Conservation (phyloP, 2,797 vertebrate species). For the Lacerta agilis region DNA sequence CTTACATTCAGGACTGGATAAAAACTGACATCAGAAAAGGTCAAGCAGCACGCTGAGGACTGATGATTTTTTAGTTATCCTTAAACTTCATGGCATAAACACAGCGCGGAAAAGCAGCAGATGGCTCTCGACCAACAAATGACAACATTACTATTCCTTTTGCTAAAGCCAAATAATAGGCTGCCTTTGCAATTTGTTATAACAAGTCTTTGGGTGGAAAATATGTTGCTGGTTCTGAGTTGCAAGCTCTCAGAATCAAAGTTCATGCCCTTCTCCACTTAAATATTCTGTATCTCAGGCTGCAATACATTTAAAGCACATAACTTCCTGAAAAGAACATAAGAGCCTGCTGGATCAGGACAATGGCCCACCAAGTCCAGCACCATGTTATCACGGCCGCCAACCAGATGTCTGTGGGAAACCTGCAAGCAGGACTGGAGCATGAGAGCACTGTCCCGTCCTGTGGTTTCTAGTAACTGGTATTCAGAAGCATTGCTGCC, state of each 20-base stretch:
- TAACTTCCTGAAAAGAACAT: no score
- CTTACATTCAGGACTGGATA: slow-evolving; percentile 39
- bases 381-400: no score
- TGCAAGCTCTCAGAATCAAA: slow-evolving; percentile 1
- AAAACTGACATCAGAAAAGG: slow-evolving; percentile 59
- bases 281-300: not conserved
- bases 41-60: slow-evolving; percentile 57
- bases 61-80: slow-evolving; percentile 47
- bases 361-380: no score
- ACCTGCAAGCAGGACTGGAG: no score
- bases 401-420: no score
- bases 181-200: not conserved
- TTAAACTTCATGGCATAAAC: slow-evolving; percentile 20
- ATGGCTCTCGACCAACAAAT: not conserved
- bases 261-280: not conserved
- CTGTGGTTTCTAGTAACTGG: no score
- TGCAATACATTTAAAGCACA: no score
- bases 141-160: slow-evolving; percentile 11
- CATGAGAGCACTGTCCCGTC: no score
- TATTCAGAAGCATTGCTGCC: no score
- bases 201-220: slow-evolving; percentile 14
- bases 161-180: not conserved
- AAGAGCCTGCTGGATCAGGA: no score
- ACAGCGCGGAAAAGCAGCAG: slow-evolving; percentile 7
- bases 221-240: not conserved